Percentiles rank a stretch among this genome's conserved stretches.
Conservation (phyloP, 2,888 invertebrate species). For the Calameuta pallipes region DNA sequence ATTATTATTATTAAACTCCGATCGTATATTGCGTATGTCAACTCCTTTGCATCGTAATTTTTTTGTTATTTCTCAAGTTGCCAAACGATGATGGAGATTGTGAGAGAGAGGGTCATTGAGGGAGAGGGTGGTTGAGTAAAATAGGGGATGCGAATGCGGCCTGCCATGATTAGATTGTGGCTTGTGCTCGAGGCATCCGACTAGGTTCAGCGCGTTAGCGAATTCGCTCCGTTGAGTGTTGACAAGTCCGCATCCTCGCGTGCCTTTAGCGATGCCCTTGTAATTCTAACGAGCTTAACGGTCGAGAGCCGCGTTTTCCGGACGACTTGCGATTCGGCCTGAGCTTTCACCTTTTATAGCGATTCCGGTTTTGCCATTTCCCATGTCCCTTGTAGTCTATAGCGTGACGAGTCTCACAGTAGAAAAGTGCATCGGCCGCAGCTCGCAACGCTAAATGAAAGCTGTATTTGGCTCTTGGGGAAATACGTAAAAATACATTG, state of each 20-base stretch:
- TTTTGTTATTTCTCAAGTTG: background rate
- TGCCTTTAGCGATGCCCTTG: slow-evolving; percentile 56
- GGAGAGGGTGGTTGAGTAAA: slow-evolving; percentile 39
- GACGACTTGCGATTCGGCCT: background rate
- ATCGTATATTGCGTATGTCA: background rate
- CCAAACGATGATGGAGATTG: background rate
- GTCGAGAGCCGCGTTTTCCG: background rate
- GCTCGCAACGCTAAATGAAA: no score
- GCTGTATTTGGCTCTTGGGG: no score
- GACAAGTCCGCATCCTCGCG: slow-evolving; percentile 61
- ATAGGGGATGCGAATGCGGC: slow-evolving; percentile 59
- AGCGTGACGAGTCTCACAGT: background rate
- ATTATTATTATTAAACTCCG: background rate
- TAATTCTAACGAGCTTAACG: slow-evolving; percentile 62
- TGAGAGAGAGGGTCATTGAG: background rate
- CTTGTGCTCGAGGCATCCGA: slow-evolving; percentile 59
- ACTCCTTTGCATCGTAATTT: background rate
- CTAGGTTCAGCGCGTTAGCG: slow-evolving; percentile 62
- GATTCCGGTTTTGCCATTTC: background rate
- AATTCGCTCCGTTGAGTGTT: slow-evolving; percentile 62
- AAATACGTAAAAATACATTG: background rate
- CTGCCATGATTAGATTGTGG: slow-evolving; percentile 62
- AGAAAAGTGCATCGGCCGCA: background rate
- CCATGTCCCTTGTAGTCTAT: background rate
- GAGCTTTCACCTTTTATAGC: background rate